Evolutionary conservation across 2,113 vertebrate genomes (phyloP).

Genomic region (Callospermophilus lateralis): DNA sequence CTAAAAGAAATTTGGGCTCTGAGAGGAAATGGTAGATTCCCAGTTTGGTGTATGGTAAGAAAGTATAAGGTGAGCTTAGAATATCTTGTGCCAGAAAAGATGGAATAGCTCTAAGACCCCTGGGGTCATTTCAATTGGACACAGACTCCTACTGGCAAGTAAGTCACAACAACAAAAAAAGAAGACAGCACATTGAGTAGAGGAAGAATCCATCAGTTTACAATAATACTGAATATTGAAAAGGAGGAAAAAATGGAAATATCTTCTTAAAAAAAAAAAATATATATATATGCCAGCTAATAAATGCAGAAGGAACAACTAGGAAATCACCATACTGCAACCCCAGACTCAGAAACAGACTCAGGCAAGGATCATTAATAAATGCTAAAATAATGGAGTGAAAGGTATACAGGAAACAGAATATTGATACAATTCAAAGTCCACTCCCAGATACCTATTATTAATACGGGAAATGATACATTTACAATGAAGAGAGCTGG

Average conservation of each 20-base stretch:
- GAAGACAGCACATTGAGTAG: not conserved
- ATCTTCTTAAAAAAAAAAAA: not conserved
- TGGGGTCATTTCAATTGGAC: not conserved
- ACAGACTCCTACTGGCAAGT: not conserved
- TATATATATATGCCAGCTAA: not conserved
- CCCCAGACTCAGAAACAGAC: not conserved
- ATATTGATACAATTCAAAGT: not conserved
- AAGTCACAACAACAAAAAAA: conserved; percentile 30
- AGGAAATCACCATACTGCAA: not conserved
- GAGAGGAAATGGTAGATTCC: not conserved
- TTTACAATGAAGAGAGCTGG: not conserved
- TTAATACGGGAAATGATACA: not conserved
- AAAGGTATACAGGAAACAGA: not conserved
- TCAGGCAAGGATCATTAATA: conserved; percentile 11
- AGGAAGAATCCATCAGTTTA: not conserved
- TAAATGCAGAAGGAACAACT: not conserved
- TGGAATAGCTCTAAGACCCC: not conserved
- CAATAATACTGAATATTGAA: not conserved
- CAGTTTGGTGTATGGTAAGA: not conserved
- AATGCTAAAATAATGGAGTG: not conserved
- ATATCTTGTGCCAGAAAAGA: not conserved
- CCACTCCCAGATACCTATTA: not conserved
- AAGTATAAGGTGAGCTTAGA: not conserved
- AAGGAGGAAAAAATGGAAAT: not conserved
- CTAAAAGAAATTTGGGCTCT: not conserved